Conservation (phyloP, 2,888 invertebrate genomes). For the Andrena praecox region DNA sequence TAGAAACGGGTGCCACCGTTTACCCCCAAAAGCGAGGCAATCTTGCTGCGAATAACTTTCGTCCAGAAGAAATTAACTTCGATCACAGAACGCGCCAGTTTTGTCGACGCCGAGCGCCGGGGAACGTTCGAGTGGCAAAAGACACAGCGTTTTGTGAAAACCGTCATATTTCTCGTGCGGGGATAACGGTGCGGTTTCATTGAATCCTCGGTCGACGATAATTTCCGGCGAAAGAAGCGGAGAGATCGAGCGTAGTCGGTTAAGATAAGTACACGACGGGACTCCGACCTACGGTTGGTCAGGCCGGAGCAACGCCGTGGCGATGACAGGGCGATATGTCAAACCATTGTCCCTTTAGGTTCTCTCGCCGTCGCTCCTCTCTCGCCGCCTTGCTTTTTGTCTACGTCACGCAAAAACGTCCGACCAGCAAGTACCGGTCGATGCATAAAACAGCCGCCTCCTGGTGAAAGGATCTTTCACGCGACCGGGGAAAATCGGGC, state of each 20-base stretch:
- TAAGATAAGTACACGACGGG: slow-evolving; percentile 73
- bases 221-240: slow-evolving; percentile 65
- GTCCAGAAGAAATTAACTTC: background rate
- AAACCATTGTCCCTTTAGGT: slow-evolving; percentile 78
- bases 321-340: slow-evolving; percentile 82
- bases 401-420: slow-evolving; percentile 61
- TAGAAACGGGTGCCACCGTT: no score
- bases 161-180: slow-evolving; percentile 65
- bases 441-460: slow-evolving; percentile 63
- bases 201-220: slow-evolving; percentile 63
- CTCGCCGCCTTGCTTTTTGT: slow-evolving; percentile 65
- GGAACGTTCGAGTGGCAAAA: slow-evolving; percentile 50
- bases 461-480: slow-evolving; percentile 53
- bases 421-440: slow-evolving; percentile 50
- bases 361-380: slow-evolving; percentile 60
- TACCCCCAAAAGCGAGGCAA: no score
- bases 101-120: slow-evolving; percentile 25
- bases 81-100: background rate
- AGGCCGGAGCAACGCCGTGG: slow-evolving; percentile 72
- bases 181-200: slow-evolving; percentile 67
- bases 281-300: slow-evolving; percentile 65
- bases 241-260: slow-evolving; percentile 59
- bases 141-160: slow-evolving; percentile 54
- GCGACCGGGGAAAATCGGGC: slow-evolving; percentile 18
- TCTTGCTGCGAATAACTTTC: background rate